These are phyloP conservation scores for Gambusia yucatana DNA, from an alignment of 2,797 vertebrate species.

Conservation along the genomic window DNA sequence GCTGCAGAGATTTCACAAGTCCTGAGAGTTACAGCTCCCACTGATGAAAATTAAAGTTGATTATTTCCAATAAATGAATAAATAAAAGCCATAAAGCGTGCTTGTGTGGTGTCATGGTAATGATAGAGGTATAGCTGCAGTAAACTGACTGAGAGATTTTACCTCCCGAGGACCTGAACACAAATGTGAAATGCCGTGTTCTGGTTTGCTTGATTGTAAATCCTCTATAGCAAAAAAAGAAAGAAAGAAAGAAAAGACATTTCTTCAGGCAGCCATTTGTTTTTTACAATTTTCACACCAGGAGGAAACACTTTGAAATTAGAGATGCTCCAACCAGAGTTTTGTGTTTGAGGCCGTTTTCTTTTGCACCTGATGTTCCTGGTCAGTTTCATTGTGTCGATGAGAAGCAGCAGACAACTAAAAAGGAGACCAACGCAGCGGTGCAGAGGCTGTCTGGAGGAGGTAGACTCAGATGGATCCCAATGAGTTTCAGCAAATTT, in stretches of 20 bases:
- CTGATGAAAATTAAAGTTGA: background rate
- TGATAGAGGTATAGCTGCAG: conserved; percentile 1
- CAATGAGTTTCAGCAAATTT: background rate
- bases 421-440: background rate
- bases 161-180: conserved; percentile 4
- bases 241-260: background rate
- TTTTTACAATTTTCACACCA: too few species aligned
- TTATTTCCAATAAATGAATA: background rate
- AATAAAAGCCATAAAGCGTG: too few species aligned
- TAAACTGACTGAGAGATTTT: conserved; percentile 1
- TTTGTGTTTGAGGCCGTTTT: background rate
- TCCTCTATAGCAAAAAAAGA: background rate
- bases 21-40: conserved; percentile 32
- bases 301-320: background rate
- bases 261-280: background rate
- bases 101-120: background rate
- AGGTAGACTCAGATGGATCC: background rate
- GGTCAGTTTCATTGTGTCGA: background rate
- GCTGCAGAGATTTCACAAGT: background rate
- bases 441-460: background rate
- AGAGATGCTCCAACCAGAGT: background rate
- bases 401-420: background rate
- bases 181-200: background rate
- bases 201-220: background rate
- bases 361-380: background rate